A percentile compares a stretch with the other conserved stretches of the same genome.
These are phyloP conservation scores for Vireo griseus DNA, from an alignment of 2,797 vertebrate genomes.

Conservation along the genomic window DNA sequence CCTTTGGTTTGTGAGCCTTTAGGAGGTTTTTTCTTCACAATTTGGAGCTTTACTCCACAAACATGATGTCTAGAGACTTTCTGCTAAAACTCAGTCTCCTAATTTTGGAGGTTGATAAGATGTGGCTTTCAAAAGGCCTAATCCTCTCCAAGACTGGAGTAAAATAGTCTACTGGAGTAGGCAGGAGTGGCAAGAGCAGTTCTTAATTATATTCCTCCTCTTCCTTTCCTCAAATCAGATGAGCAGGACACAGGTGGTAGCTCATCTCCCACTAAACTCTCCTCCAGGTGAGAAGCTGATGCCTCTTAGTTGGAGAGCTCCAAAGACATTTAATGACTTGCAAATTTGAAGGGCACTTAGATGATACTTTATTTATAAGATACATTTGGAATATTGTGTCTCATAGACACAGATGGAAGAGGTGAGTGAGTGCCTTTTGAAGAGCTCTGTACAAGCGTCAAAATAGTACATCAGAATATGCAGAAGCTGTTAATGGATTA, in stretches of 20 bases:
- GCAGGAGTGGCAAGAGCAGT: not conserved
- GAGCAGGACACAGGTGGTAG: not conserved
- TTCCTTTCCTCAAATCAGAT: not conserved
- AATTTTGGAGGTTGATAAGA: not conserved
- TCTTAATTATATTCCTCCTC: not conserved
- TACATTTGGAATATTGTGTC: conserved; percentile 2
- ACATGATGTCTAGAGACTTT: not conserved
- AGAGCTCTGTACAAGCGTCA: not conserved
- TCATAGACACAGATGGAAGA: not conserved
- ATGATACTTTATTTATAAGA: conserved; percentile 11
- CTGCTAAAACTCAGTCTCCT: not conserved
- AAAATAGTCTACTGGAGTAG: not conserved
- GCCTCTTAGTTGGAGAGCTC: not conserved
- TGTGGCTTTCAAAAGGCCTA: not conserved
- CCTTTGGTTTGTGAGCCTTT: not conserved
- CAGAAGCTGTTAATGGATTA: not conserved
- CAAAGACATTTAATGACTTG: not conserved
- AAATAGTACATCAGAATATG: conserved; percentile 16
- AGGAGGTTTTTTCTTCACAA: not conserved
- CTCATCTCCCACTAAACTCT: not conserved
- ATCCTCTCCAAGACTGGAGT: not conserved
- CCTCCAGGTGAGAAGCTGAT: not conserved
- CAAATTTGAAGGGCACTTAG: not conserved
- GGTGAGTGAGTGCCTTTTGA: not conserved
- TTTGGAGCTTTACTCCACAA: not conserved